Evolutionary conservation across 2,113 vertebrate genomes (phyloP), one percentile per base, ranked within the genome.

Genomic region (Scatophagus argus): DNA sequence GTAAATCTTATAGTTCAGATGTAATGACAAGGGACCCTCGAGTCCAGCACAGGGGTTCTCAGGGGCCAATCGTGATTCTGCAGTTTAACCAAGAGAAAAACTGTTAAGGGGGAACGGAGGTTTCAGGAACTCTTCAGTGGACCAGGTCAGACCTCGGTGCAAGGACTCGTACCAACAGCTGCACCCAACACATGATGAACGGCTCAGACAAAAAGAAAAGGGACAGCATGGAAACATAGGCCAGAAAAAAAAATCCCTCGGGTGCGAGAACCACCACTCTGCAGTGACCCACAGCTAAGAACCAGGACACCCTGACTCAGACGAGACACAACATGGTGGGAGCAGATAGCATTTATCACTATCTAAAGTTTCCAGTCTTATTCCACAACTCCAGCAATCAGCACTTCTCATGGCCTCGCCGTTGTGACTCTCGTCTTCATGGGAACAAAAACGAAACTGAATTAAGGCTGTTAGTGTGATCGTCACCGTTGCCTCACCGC

Each of bases 291-390:
- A 4, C 29, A 17, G 17, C 14, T 16, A 61, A 27, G 49, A 43
- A 55, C 31, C 2, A 29, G 72, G 69, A 80, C 61, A 47, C 59
- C 34, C n/a, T 71, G 62, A 75, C 47, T 84, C 43, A 34, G 62
- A 60, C 32, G 10, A 85, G 86, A 84, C 85, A 85, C 83, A 89
- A 87, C 83, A 88, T 0, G 12, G 51, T 51, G 51, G 63, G 13
- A 77, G 38, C 38, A 68, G 72, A 89, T 83, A 64, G 60, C 34
- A 69, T 78, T 76, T 63, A 81, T 90, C 71, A 69, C 17, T 32
- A 34, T 32, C 29, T 7, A 25, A 10, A 21, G 29, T 65, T 73
- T 70, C 43, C 31, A 47, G 56, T 32, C 44, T 64, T 14, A 43
- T 70, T 70, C 63, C 5, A 9, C 52, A 51, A 29, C 67, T 58